phyloP scores from a whole-genome alignment of 2,888 invertebrate species.

The Hirudinaria manillensis region DNA sequence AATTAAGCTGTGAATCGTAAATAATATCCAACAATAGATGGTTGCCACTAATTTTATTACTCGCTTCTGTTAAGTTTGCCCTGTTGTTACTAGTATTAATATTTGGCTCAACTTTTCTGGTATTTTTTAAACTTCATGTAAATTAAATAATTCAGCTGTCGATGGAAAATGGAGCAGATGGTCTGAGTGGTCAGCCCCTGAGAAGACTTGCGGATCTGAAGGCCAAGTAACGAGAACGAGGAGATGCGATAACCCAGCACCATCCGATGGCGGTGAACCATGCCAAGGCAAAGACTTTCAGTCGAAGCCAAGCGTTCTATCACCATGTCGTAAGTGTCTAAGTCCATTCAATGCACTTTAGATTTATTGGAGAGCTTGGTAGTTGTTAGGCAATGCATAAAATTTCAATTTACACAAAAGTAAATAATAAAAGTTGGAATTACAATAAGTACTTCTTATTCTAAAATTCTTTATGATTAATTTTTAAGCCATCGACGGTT shows the following conservation, averaged over 20 bases:
- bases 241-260: constrained; percentile 38
- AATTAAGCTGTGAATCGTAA: background rate
- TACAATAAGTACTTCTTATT: too few species aligned
- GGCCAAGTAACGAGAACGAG: constrained; percentile 29
- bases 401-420: too few species aligned
- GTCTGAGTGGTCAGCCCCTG: constrained; percentile 36
- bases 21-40: background rate
- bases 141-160: constrained; percentile 25
- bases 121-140: background rate
- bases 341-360: background rate
- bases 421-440: too few species aligned
- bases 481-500: constrained; percentile 33
- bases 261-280: constrained; percentile 40
- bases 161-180: constrained; percentile 39
- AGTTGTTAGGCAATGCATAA: too few species aligned
- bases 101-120: too few species aligned
- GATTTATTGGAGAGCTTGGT: background rate
- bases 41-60: too few species aligned
- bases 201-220: constrained; percentile 35
- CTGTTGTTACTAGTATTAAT: too few species aligned
- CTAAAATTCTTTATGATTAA: background rate
- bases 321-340: constrained; percentile 30
- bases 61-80: too few species aligned
- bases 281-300: constrained; percentile 39
- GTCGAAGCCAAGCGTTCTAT: constrained; percentile 3